Evolutionary conservation across 2,797 vertebrate species (phyloP).

Genomic region (Brachymystax lenok): DNA sequence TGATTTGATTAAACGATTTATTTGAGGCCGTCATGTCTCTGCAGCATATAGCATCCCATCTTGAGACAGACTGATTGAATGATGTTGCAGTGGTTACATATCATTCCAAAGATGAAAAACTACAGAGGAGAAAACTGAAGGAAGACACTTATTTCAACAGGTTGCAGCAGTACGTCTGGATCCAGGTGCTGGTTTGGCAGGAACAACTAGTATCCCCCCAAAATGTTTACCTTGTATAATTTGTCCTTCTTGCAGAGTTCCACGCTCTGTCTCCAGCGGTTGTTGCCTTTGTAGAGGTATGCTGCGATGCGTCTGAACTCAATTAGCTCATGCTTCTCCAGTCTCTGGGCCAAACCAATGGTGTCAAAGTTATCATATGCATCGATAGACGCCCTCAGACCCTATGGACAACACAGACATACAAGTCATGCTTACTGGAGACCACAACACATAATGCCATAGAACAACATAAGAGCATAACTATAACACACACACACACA

Average conservation of each 20-base stretch:
- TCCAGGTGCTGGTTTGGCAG: neutral
- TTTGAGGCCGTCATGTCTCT: neutral
- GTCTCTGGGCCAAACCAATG: constrained; percentile 84
- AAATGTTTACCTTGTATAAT: constrained; percentile 79
- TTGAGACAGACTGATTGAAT: neutral
- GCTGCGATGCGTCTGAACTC: constrained; percentile 91
- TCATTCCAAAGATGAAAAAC: no score
- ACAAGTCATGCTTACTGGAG: neutral
- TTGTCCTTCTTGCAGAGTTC: constrained; percentile 93
- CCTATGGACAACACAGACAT: constrained; percentile 69
- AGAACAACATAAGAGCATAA: neutral
- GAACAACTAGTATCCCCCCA: neutral
- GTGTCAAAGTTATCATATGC: constrained; percentile 92
- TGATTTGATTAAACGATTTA: neutral
- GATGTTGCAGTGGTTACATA: no score
- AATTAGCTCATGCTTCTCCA: constrained; percentile 90
- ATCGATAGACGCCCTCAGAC: constrained; percentile 88
- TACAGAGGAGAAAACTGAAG: no score
- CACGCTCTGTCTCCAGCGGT: constrained; percentile 91
- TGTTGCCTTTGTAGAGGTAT: constrained; percentile 89
- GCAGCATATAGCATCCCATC: neutral
- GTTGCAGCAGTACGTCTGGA: no score
- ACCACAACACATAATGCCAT: neutral
- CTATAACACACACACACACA: neutral
- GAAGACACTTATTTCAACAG: no score